Conservation (phyloP, 2,888 invertebrate genomes). For the Synergus gifuensis region DNA sequence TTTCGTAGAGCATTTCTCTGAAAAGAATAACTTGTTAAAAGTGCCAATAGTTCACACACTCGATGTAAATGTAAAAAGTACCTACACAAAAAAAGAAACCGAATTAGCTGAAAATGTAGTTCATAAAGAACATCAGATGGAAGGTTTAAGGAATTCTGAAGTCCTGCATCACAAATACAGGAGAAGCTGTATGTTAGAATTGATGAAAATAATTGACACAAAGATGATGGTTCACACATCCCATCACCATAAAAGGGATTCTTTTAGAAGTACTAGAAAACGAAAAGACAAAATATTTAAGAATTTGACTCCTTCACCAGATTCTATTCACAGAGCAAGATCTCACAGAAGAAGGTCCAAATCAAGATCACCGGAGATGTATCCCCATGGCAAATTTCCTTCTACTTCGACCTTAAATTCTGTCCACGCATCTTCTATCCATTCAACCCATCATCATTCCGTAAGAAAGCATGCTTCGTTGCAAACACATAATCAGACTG, state of each 20-base stretch:
- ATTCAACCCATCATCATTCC: slow-evolving; percentile 21
- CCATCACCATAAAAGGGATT: slow-evolving; percentile 57
- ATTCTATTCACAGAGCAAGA: slow-evolving; percentile 56
- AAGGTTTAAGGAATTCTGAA: slow-evolving; percentile 38
- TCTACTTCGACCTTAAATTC: slow-evolving; percentile 36
- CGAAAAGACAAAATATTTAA: slow-evolving; percentile 47
- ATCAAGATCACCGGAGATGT: slow-evolving; percentile 64
- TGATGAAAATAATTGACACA: slow-evolving; percentile 71
- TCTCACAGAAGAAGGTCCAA: slow-evolving; percentile 55
- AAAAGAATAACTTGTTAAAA: slow-evolving; percentile 55
- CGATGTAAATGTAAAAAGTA: slow-evolving; percentile 62
- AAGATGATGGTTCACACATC: slow-evolving; percentile 69
- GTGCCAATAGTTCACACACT: slow-evolving; percentile 58
- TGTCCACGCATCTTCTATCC: slow-evolving; percentile 31
- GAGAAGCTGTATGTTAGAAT: slow-evolving; percentile 68
- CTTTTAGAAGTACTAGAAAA: slow-evolving; percentile 39
- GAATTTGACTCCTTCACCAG: slow-evolving; percentile 64
- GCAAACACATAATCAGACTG: background rate
- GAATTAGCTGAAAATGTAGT: slow-evolving; percentile 37
- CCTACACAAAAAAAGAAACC: slow-evolving; percentile 53
- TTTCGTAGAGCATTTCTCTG: slow-evolving; percentile 46
- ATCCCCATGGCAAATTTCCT: slow-evolving; percentile 40
- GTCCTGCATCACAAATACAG: slow-evolving; percentile 61
- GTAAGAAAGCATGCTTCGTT: slow-evolving; percentile 30
- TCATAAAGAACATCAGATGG: slow-evolving; percentile 15